Evolutionary conservation across 2,888 invertebrate species (phyloP).

Genomic region (Cylindroiulus punctatus): DNA sequence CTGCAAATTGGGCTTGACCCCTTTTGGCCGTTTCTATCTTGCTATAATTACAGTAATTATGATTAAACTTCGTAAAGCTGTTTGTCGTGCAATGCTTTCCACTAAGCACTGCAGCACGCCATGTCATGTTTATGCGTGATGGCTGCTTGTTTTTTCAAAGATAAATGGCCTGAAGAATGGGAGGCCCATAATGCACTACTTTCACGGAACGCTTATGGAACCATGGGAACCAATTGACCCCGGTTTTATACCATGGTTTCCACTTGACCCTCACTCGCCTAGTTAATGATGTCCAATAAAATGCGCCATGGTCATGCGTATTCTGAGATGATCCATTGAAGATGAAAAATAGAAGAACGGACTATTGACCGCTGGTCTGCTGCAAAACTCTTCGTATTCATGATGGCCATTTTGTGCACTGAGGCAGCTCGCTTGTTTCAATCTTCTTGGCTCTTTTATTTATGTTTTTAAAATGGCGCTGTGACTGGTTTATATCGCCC

Average conservation of each 20-base stretch:
- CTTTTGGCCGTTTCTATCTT: constrained; percentile 21
- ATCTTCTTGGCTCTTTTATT: constrained; percentile 6
- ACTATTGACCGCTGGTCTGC: constrained; percentile 13
- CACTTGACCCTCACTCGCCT: neutral
- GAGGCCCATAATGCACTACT: neutral
- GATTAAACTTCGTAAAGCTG: neutral
- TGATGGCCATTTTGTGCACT: constrained; percentile 6
- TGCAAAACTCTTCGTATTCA: neutral
- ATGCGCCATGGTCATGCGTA: neutral
- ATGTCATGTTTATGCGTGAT: neutral
- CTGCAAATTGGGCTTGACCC: constrained; percentile 6
- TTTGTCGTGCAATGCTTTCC: neutral
- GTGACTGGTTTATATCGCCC: too few species aligned
- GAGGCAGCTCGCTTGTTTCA: neutral
- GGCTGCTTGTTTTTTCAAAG: constrained; percentile 12
- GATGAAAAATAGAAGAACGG: neutral
- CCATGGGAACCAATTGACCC: constrained; percentile 38
- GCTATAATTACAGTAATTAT: neutral
- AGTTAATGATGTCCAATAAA: constrained; percentile 20
- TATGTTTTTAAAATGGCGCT: neutral
- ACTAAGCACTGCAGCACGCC: neutral
- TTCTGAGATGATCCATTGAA: neutral
- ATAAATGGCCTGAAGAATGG: neutral
- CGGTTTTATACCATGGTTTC: neutral
- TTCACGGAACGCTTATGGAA: neutral